Conservation (phyloP, 2,113 vertebrate species). For the Albula goreensis region DNA sequence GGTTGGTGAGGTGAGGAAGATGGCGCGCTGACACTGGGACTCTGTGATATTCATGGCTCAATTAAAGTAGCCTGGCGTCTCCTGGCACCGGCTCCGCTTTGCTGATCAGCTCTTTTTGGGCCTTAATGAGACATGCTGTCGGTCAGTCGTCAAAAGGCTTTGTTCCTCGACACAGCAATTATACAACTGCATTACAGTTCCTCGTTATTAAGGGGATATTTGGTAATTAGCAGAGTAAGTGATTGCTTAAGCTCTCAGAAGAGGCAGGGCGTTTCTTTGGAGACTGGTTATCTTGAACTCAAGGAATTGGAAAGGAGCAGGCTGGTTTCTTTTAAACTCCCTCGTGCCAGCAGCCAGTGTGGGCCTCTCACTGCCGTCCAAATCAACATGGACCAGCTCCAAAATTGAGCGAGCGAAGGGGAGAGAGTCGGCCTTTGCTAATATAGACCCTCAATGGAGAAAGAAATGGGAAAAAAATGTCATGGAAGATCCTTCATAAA, state of each 20-base stretch:
- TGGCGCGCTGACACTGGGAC: background rate
- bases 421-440: background rate
- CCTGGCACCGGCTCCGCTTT: background rate
- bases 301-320: background rate
- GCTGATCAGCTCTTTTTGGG: background rate
- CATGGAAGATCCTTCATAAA: no score
- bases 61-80: background rate
- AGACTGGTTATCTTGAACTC: background rate
- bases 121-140: background rate
- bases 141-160: background rate
- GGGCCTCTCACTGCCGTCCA: background rate
- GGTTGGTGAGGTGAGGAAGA: background rate
- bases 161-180: background rate
- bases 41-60: constrained; percentile 1
- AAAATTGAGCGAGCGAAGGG: background rate
- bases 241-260: constrained; percentile 7
- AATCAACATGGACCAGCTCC: background rate
- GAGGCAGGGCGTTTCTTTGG: constrained; percentile 1
- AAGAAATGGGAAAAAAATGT: background rate
- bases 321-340: background rate
- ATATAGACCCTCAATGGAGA: background rate
- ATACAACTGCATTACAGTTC: background rate
- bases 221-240: constrained; percentile 6
- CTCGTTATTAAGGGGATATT: background rate
- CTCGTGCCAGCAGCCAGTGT: background rate